Evolutionary conservation across 2,113 vertebrate species (phyloP), one percentile per base, ranked within the genome.

Genomic region (Macrotis lagotis): DNA sequence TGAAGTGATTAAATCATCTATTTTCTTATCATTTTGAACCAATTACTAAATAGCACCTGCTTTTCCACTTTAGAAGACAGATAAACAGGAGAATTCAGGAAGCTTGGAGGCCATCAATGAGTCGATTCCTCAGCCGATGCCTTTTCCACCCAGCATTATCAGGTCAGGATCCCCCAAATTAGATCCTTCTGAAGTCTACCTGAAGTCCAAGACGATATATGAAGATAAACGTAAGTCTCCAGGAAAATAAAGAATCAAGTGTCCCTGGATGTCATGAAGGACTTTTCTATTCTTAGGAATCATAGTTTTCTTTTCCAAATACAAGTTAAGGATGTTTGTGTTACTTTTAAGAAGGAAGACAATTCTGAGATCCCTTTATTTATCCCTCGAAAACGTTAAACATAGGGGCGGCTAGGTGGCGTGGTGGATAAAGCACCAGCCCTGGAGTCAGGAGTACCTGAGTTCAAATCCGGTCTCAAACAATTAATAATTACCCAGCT

Each of bases 161-260:
- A 98, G 98, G 59, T 98, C 99, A 4, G 98, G 98, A 91, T 99
- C 99, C 28, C 99, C 99, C 37, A 99, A 99, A 96, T 98, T 99
- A 49, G 99, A 99, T 97, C 99, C 99, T 1, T 99, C 99, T 0
- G 99, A 99, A 97, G 99, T 99, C 96, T 99, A 99, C 98, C 98
- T 99, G 98, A 99, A 99, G 66, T 99, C 99, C 92, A 99, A 98
- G 98, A 99, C 99, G 47, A 98, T 99, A 10, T 98, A 99, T 90
- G 99, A 99, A 98, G 99, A 99, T 98, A 99, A 99, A 97, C 99
- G 99, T 99, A 96, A 99, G 99, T 99, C 25, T 90, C 59, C 88
- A 95, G 50, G 88, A 94, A 14, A 93, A 14, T 53, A 48, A 93
- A 89, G 16, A 22, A 91, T 47, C 24, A 55, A 47, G 91, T 93